Percentiles rank a stretch among this genome's conserved stretches.
Conservation (phyloP, 2,797 vertebrate species). For the Tadarida brasiliensis region DNA sequence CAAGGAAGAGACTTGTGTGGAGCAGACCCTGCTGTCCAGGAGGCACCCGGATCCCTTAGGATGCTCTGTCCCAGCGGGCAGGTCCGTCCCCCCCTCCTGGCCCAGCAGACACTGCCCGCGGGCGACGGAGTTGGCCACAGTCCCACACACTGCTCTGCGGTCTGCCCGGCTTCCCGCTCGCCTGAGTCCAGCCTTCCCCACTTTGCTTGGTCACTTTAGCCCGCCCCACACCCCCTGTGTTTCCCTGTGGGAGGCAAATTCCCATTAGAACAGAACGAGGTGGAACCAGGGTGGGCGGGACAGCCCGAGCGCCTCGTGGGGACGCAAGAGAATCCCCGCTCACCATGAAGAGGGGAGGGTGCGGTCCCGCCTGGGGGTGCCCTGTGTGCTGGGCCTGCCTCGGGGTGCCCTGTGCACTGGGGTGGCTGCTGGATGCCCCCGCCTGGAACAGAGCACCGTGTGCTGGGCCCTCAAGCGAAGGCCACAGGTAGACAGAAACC, state of each 20-base stretch:
- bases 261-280: background rate
- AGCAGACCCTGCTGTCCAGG: background rate
- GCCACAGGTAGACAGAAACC: background rate
- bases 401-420: too few species aligned
- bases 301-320: background rate
- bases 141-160: too few species aligned
- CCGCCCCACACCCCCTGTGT: background rate
- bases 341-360: background rate
- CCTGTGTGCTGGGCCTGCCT: background rate
- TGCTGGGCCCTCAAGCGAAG: background rate
- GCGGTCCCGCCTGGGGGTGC: background rate
- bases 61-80: background rate
- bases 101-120: too few species aligned
- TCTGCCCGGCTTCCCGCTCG: background rate
- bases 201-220: background rate
- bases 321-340: background rate
- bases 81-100: background rate
- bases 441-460: background rate
- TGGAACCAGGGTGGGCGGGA: background rate
- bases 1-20: background rate
- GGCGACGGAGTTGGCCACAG: too few species aligned
- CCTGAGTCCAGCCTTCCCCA: background rate
- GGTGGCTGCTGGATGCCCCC: too few species aligned
- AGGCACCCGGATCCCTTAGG: background rate
- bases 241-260: background rate